Conservation (phyloP, 2,797 vertebrate genomes). For the Ammospiza maritima region DNA sequence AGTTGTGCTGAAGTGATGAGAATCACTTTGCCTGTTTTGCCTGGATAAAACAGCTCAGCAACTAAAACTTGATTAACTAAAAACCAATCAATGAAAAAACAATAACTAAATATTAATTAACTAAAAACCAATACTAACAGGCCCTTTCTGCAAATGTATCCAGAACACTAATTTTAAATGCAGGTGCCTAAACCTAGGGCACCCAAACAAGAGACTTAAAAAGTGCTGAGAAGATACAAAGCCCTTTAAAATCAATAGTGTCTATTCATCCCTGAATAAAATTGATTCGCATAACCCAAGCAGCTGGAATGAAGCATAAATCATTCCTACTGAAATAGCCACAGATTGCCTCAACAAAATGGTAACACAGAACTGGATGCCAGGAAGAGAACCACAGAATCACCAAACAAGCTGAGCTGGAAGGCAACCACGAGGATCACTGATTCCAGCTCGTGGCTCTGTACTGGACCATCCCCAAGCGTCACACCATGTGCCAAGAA, state of each 20-base stretch:
- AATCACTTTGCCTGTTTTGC: background rate
- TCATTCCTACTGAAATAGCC: background rate
- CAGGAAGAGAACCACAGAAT: background rate
- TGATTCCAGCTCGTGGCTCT: background rate
- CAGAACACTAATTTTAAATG: background rate
- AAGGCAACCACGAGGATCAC: background rate
- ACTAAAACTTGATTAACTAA: background rate
- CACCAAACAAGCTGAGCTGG: background rate
- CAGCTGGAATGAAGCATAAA: background rate
- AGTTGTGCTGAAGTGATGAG: background rate
- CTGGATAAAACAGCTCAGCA: background rate
- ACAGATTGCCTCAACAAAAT: background rate
- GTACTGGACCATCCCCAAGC: background rate
- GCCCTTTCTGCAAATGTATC: background rate
- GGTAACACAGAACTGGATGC: background rate
- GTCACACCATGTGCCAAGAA: background rate
- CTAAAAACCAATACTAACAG: background rate
- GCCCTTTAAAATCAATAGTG: slow-evolving; percentile 39
- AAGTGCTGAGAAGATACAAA: slow-evolving; percentile 23
- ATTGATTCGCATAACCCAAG: slow-evolving; percentile 18
- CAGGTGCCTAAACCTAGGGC: background rate
- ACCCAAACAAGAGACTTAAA: background rate
- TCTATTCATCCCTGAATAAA: slow-evolving; percentile 15
- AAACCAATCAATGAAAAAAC: background rate
- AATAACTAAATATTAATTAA: background rate